Evolutionary conservation across 2,797 vertebrate genomes (phyloP).

Genomic region (Brachyrhaphis roseni): DNA sequence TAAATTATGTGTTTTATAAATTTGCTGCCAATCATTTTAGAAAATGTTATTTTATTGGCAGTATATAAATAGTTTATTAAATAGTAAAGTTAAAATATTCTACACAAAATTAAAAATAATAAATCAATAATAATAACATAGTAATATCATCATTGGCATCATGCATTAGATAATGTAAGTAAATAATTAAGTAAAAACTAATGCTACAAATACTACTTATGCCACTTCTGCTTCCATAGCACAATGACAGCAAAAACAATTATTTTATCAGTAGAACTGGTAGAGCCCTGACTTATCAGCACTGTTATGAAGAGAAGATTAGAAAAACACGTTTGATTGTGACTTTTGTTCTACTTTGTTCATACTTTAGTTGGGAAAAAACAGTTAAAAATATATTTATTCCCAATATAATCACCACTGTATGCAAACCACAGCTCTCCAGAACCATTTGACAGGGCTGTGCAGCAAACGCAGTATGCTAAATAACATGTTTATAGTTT

Average conservation of each 20-base stretch:
- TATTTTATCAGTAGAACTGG: background rate
- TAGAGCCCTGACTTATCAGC: background rate
- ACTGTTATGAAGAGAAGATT: background rate
- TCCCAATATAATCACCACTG: background rate
- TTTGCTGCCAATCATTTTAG: background rate
- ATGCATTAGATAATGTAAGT: background rate
- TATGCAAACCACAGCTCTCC: background rate
- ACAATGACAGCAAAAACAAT: background rate
- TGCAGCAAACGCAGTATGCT: background rate
- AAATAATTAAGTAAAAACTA: background rate
- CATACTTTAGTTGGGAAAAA: background rate
- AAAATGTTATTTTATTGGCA: background rate
- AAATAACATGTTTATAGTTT: slow-evolving; percentile 25
- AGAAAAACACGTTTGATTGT: background rate
- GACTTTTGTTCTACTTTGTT: background rate
- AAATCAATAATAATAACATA: background rate
- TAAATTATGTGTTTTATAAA: background rate
- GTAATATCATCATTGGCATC: background rate
- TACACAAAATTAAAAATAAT: background rate
- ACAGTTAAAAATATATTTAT: background rate
- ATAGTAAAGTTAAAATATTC: background rate
- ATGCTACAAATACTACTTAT: background rate
- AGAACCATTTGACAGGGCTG: background rate
- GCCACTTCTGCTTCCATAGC: background rate
- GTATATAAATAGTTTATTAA: background rate